Percentiles rank a stretch among this genome's conserved stretches.
These are phyloP conservation scores for Calliphora vomitoria DNA, from an alignment of 2,888 invertebrate genomes.

Conservation along the genomic window DNA sequence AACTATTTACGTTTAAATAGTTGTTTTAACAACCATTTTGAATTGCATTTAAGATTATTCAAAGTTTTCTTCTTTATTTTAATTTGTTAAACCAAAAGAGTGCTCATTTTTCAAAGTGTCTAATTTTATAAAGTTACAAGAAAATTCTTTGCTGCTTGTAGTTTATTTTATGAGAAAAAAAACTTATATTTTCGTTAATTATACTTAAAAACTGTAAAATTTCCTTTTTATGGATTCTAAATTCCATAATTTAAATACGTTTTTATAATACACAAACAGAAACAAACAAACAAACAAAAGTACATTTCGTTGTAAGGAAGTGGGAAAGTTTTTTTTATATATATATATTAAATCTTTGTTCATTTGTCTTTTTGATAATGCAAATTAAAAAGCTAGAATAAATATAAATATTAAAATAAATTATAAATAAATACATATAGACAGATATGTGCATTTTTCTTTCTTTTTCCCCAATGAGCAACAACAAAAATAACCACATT, in stretches of 20 bases:
- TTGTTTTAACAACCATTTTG: constrained; percentile 1
- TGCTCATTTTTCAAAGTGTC: constrained; percentile 59
- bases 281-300: constrained; percentile 36
- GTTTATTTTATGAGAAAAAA: constrained; percentile 10
- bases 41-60: constrained; percentile 54
- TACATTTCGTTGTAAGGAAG: constrained; percentile 68
- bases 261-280: constrained; percentile 26
- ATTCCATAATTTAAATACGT: constrained; percentile 59
- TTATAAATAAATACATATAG: constrained; percentile 22
- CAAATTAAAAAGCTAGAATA: constrained; percentile 59
- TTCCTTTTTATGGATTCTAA: constrained; percentile 35
- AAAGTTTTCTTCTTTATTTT: not conserved
- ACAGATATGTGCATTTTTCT: not conserved
- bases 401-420: constrained; percentile 64
- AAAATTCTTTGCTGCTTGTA: constrained; percentile 30
- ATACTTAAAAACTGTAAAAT: constrained; percentile 15
- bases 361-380: constrained; percentile 60
- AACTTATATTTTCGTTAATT: constrained; percentile 6
- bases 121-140: constrained; percentile 33
- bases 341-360: constrained; percentile 63
- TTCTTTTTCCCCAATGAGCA: not conserved
- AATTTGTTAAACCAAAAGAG: constrained; percentile 44
- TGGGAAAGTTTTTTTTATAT: constrained; percentile 66
- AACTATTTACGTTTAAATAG: not conserved
- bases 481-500: not conserved